Evolutionary conservation across 92 coral and sea anemone genomes (phyloP), one percentile per base, ranked within the genome.

Genomic region (Paragorgia papillata): DNA sequence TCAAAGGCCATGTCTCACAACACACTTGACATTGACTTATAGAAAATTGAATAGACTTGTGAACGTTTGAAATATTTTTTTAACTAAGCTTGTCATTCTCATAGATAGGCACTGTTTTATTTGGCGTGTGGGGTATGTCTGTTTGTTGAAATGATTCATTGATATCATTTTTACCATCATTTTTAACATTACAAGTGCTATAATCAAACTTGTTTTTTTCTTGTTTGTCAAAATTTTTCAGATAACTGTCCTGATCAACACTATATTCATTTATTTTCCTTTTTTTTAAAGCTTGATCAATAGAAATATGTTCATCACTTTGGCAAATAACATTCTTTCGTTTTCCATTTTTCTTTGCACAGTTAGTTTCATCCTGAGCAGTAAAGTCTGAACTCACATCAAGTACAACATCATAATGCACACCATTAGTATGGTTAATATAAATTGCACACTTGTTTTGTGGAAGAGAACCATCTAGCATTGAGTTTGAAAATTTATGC

Each of bases 1-100:
- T 55, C 44, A 84, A 44, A 53, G 87, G 87, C 77, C 87, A 83
- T 83, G 82, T 82, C 56, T 83, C 79, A 83, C 53, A 70, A 79
- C 84, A 84, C 24, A 79, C 75, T 55, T 56, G 34, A 60, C 88
- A 79, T 27, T 41, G 88, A 61, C 20, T 39, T 66, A 84, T 69
- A 53, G 80, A 67, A 59, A 79, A 79, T 39, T 68, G 24, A 18
- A 19, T 24, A 9, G 80, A 79, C 22, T 69, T 66, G 19, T 84
- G 88, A 61, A 84, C 79, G 64, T 64, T 76, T 7, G 28, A 10
- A 21, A 63, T 31, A 35, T 63, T 63, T 37, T 5, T 4, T 37
- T 37, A 4, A 37, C 12, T 5, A 37, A 37, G 12, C 43, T 4
- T 4, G 6, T 37, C 6, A 4, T 27, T 33, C 40, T 62, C 20